Evolutionary conservation across 2,113 vertebrate species (phyloP).

Genomic region (Tinamus guttatus): DNA sequence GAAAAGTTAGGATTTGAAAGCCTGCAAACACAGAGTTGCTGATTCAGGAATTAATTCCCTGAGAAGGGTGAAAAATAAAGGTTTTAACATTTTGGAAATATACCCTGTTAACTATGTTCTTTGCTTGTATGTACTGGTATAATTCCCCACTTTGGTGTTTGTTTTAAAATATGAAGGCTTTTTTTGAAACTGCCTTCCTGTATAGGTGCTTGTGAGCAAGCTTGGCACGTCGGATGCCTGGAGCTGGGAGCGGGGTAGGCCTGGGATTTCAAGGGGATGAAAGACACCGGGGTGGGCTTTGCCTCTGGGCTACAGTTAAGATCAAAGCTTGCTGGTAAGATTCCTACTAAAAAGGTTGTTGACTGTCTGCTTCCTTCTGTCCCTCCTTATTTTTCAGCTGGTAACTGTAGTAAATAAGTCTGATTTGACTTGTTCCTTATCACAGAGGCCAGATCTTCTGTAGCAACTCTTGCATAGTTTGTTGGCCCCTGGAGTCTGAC

Average conservation of each 20-base stretch:
- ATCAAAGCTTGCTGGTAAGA: constrained; percentile 64
- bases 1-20: background rate
- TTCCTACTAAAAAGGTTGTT: constrained; percentile 58
- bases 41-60: background rate
- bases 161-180: background rate
- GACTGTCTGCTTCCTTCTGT: constrained; percentile 67
- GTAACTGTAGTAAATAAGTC: constrained; percentile 50
- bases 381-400: constrained; percentile 64
- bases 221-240: constrained; percentile 38
- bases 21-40: fast-evolving
- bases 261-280: constrained; percentile 53
- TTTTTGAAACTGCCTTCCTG: background rate
- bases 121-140: background rate
- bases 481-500: background rate
- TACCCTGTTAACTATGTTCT: background rate
- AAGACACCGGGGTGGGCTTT: constrained; percentile 68
- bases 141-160: constrained; percentile 26
- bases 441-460: constrained; percentile 26
- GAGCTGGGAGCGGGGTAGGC: constrained; percentile 34
- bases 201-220: background rate
- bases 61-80: background rate
- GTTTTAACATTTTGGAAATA: background rate
- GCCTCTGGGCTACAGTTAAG: constrained; percentile 54
- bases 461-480: background rate
- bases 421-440: constrained; percentile 50